Evolutionary conservation across 2,888 invertebrate species (phyloP).

Genomic region (Spatulosminthurus flaviceps): DNA sequence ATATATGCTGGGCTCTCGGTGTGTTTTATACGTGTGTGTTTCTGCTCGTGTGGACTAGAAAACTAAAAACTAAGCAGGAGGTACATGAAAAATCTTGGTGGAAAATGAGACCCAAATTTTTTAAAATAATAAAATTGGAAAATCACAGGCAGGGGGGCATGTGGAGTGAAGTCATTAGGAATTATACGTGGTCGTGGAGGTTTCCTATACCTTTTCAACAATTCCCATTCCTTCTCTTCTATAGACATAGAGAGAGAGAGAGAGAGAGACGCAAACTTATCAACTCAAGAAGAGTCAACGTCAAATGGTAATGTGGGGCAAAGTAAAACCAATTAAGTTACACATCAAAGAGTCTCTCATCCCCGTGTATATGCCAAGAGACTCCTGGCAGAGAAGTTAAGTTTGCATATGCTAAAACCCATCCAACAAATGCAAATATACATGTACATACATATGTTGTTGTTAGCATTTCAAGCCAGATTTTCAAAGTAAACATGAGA

Average conservation of each 20-base stretch:
- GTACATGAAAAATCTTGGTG: constrained; percentile 5
- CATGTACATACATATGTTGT: too few relatives aligned
- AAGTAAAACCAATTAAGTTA: constrained; percentile 41
- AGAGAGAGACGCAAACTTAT: too few relatives aligned
- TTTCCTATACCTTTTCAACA: too few relatives aligned
- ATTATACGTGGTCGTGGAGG: constrained; percentile 1
- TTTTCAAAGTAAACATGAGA: constrained; percentile 39
- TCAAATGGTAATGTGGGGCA: constrained; percentile 43
- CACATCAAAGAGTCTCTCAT: neutral
- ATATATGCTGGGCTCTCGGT: too few relatives aligned
- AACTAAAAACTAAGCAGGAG: constrained; percentile 15
- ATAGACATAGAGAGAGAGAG: too few relatives aligned
- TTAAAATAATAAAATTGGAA: constrained; percentile 44
- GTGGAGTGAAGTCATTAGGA: constrained; percentile 19
- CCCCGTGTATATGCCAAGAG: neutral
- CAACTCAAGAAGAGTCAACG: neutral
- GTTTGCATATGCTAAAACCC: neutral
- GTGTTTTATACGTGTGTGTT: neutral
- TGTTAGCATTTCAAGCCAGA: constrained; percentile 9
- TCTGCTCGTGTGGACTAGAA: constrained; percentile 18
- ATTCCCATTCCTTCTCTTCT: too few relatives aligned
- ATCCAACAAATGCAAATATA: constrained; percentile 34
- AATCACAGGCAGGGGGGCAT: constrained; percentile 42
- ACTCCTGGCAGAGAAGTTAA: neutral
- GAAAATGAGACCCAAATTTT: constrained; percentile 36